Evolutionary conservation across 2,113 vertebrate species (phyloP), one percentile per base, ranked within the genome.

Genomic region (Gavia stellata): DNA sequence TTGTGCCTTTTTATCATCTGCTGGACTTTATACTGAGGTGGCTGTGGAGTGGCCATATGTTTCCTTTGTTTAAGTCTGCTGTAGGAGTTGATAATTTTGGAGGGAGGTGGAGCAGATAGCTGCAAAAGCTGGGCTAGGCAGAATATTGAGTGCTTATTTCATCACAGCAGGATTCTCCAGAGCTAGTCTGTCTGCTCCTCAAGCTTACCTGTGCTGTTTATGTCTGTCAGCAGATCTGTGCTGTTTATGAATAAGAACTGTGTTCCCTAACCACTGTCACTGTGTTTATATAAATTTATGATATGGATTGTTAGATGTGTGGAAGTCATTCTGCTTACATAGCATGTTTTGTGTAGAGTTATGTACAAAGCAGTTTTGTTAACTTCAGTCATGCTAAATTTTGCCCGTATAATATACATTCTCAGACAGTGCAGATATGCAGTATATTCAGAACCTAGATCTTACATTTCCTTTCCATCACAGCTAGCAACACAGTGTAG

Each of bases 381-480:
- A 42, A 20, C 14, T 63, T 68, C 0, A 0, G 2, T 85, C 14
- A 3, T 16, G 21, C 34, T 77, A 17, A 61, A 25, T 73, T 82
- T 61, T 86, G 36, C 58, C 2, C 0, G 20, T 68, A 11, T 45
- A 28, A 49, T 47, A 33, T 17, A 34, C 19, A 25, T 29, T 6
- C 20, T 47, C 20, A 56, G 47, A 15, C 4, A 19, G 14, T 61
- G 42, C 40, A 36, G 52, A 17, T 16, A 16, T 0, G 10, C 36
- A 13, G 19, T 49, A 2, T 68, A 18, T 52, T 80, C 53, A 70
- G 28, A 53, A 50, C 53, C 71, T 86, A n/a, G 34, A 14, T 73
- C 40, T 49, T 71, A 7, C 14, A 15, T 28, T 61, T 90, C 25
- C 44, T 65, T 86, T 95, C 34, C 2, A 6, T 67, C 59, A 14